Evolutionary conservation across 2,797 vertebrate species (phyloP), one percentile per base, ranked within the genome.

Genomic region (Sebastes flavidus): DNA sequence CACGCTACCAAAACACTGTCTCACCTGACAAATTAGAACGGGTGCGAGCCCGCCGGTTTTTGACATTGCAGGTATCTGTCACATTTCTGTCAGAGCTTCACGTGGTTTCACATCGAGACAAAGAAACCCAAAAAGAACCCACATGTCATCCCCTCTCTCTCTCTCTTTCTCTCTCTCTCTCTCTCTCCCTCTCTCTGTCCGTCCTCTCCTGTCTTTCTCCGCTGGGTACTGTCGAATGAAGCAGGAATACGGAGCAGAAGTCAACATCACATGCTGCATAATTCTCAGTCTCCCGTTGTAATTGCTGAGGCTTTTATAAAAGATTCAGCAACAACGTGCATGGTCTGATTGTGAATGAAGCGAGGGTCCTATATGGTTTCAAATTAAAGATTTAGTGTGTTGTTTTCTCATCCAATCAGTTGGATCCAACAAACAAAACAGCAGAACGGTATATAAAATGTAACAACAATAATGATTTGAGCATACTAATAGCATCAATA

Each of bases 11-110:
- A 91, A 89, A 89, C 91, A 88, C 78, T 52, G 78, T 68, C 89
- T 91, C 88, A 92, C 89, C 92, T 93, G 92, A 92, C 91, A 91
- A 92, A 93, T 92, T 92, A 91, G 80, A 85, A 84, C 71, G 83
- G 86, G 89, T 72, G 90, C 32, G 60, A 80, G 88, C 66, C 82
- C 80, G 81, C 81, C 68, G 55, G 69, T 69, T 86, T 90, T 84
- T 88, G 88, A 91, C 91, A 86, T 90, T 29, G 88, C 92, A 83
- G 84, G 76, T 89, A 88, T 89, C 90, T 92, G 92, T 90, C 93
- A 94, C 87, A 86, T 90, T 92, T 89, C 86, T 92, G 93, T 92
- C 91, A 90, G 81, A 67, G 81, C 75, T 90, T 87, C 88, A 81
- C 78, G 55, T 86, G 89, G 83, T 82, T 94, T 88, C 90, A 83